Evolutionary conservation across 2,113 vertebrate genomes (phyloP).

Genomic region (Mystacornis crossleyi): DNA sequence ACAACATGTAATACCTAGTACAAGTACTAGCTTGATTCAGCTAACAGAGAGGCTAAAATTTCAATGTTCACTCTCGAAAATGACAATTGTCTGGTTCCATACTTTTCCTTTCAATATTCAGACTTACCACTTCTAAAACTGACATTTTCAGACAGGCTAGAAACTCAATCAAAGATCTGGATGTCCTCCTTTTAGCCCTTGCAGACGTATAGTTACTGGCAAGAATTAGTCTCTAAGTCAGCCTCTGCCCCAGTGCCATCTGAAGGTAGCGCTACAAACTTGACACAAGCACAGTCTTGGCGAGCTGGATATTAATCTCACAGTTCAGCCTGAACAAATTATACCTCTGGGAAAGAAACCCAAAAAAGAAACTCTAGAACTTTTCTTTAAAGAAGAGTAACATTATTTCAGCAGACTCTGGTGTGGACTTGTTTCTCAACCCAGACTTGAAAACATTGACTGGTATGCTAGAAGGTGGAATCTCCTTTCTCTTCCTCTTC

Average conservation of each 20-base stretch:
- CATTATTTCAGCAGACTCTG: background rate
- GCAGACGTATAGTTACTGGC: background rate
- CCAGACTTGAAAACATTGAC: background rate
- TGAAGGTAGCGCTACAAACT: background rate
- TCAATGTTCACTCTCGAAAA: background rate
- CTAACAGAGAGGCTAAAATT: background rate
- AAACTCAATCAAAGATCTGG: background rate
- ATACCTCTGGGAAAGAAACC: background rate
- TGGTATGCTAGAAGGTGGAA: background rate
- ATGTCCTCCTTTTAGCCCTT: background rate
- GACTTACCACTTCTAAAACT: background rate
- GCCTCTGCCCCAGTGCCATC: background rate
- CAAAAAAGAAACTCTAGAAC: background rate
- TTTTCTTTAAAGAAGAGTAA: background rate
- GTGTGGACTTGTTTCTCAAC: background rate
- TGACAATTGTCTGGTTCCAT: background rate
- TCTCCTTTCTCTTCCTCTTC: background rate
- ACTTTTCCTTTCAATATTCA: background rate
- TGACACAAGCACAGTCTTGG: background rate
- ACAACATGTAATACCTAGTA: rapidly evolving
- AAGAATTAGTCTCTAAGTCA: background rate
- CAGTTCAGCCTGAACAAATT: background rate
- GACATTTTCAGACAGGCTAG: background rate
- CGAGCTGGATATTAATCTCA: background rate
- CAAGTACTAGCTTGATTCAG: background rate